These are phyloP conservation scores for Epinotia brunnichana DNA, from an alignment of 2,888 invertebrate genomes.

Conservation along the genomic window DNA sequence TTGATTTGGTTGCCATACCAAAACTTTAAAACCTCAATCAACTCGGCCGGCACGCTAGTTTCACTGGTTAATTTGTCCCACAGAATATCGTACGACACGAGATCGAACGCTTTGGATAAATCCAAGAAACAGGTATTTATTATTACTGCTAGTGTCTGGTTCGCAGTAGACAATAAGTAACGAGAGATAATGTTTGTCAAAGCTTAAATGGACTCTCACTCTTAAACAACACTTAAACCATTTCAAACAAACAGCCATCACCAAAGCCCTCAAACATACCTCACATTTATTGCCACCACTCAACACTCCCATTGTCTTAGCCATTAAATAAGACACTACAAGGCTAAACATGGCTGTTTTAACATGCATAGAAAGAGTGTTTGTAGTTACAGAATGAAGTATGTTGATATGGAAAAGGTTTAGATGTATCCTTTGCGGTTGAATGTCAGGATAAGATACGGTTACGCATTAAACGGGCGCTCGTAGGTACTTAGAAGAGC, in stretches of 20 bases:
- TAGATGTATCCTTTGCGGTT: not conserved
- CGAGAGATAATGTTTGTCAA: no score
- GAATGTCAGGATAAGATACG: not conserved
- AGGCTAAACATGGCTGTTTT: conserved; percentile 1
- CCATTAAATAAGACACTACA: not conserved
- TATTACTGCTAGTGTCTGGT: no score
- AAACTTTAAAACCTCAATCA: no score
- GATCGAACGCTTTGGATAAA: no score
- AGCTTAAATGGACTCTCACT: not conserved
- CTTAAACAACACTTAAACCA: not conserved
- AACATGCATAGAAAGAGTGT: not conserved
- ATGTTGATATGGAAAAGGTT: not conserved
- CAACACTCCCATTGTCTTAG: conserved; percentile 1
- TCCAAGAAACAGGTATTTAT: no score
- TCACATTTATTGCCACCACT: not conserved
- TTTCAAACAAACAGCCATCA: not conserved
- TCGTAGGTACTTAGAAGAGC: no score
- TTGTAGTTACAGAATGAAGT: not conserved
- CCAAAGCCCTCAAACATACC: conserved; percentile 1
- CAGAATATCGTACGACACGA: no score
- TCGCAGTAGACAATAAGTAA: no score
- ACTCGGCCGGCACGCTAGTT: no score
- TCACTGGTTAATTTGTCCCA: no score
- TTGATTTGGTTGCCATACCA: no score
- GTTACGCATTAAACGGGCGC: not conserved